Evolutionary conservation across 1,140 invertebrate genomes (phyloP), one percentile per base, ranked within the genome.

Genomic region (Pachypeltis micranthus): DNA sequence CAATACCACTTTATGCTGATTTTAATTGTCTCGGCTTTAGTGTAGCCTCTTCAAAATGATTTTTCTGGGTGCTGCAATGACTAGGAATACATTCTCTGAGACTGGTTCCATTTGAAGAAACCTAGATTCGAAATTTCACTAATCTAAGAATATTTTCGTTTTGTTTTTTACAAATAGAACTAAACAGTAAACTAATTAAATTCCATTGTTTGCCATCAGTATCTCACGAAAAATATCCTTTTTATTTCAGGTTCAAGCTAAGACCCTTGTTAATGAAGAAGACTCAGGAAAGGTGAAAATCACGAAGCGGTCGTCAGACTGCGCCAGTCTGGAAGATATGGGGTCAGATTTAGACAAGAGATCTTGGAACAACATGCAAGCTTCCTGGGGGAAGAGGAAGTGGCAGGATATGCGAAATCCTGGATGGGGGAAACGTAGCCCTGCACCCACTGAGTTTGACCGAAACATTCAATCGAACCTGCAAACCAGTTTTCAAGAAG

Each of bases 321-420:
- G 47, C 23, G 47, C 12, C 4, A 21, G 4, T 4, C 4, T 21
- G 23, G 47, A 21, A 51, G 47, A 51, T 51, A 4, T 21, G 3
- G 23, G 23, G 47, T 21, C 47, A 51, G 47, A 51, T 4, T 10
- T 21, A 51, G 47, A 51, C 19, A 51, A 51, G 47, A 10, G 47
- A 21, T 10, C 47, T 16, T 51, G 47, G 47, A 51, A 51, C 19
- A 51, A 21, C 21, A 51, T 51, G 21, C 47, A 51, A 21, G 10
- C 47, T 21, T 7, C 47, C 4, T 25, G 27, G 27, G 65, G 62
- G 10, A 66, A 66, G 47, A 60, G 65, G 29, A 62, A 62, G 16
- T 66, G 65, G 65, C 63, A 62, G 61, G 65, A 66, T 24, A 34
- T 66, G 47, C 47, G 23, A 21, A 51, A 51, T 21, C 47, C 47